Evolutionary conservation across 2,113 vertebrate species (phyloP).

Genomic region (Geococcyx californianus): DNA sequence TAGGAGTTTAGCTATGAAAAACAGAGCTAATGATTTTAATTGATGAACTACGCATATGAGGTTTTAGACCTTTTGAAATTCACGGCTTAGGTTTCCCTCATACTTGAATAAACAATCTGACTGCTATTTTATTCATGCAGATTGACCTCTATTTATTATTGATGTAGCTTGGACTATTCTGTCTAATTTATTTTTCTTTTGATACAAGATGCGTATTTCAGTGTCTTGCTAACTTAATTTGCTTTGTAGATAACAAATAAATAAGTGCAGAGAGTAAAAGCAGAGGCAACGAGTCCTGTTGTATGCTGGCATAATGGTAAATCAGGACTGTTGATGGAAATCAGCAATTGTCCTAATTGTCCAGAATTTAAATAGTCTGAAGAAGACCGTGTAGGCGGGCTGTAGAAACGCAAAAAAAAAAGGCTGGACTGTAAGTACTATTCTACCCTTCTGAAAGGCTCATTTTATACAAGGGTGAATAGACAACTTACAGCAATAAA

Average conservation of each 20-base stretch:
- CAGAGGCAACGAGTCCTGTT: background rate
- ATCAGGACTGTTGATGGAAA: background rate
- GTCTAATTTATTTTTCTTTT: background rate
- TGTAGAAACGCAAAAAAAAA: background rate
- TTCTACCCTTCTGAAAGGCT: background rate
- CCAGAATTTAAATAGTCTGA: background rate
- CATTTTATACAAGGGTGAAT: background rate
- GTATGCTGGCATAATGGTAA: background rate
- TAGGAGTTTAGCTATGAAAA: background rate
- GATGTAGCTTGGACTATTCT: background rate
- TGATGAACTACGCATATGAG: background rate
- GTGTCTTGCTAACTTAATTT: background rate
- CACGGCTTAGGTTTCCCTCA: background rate
- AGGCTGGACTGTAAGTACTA: background rate
- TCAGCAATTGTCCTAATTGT: background rate
- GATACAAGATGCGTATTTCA: background rate
- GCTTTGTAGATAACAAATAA: background rate
- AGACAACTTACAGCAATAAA: background rate
- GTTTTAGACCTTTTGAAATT: background rate
- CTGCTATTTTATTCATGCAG: background rate
- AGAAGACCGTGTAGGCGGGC: rapidly evolving
- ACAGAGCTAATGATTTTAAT: background rate
- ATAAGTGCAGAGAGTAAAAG: background rate
- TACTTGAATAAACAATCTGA: background rate
- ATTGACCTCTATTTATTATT: background rate